Conservation (phyloP, 2,113 vertebrate species). For the Austrofundulus limnaeus region DNA sequence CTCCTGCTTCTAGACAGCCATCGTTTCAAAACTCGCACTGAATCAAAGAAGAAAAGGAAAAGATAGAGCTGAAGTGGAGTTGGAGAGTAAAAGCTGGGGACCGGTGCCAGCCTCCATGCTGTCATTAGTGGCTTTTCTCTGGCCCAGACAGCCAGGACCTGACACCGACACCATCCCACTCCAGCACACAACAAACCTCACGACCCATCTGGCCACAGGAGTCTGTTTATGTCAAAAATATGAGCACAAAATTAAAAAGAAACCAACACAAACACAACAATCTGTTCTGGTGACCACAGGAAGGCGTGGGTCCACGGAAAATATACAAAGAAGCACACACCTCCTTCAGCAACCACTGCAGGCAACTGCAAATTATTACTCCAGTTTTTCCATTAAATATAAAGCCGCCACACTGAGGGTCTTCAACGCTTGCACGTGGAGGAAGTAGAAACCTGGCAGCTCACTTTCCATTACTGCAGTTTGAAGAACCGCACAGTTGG, state of each 20-base stretch:
- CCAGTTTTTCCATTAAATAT: constrained; percentile 47
- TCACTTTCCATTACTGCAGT: constrained; percentile 71
- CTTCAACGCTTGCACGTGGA: constrained; percentile 49
- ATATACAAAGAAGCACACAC: constrained; percentile 18
- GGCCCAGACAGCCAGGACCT: constrained; percentile 40
- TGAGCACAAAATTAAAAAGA: constrained; percentile 40
- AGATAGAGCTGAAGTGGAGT: constrained; percentile 54
- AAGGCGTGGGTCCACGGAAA: constrained; percentile 46
- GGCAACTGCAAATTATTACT: constrained; percentile 19
- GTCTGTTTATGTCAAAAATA: constrained; percentile 38
- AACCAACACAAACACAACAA: constrained; percentile 56
- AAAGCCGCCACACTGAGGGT: constrained; percentile 47
- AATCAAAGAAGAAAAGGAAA: constrained; percentile 63
- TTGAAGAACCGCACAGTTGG: constrained; percentile 58
- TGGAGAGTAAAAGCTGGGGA: constrained; percentile 31
- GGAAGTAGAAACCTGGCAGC: constrained; percentile 37
- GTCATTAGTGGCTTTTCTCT: constrained; percentile 67
- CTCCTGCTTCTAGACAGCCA: constrained; percentile 40
- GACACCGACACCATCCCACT: constrained; percentile 36
- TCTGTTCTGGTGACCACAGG: constrained; percentile 52
- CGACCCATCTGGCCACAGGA: constrained; percentile 36
- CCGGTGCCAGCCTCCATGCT: constrained; percentile 58
- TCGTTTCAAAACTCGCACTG: constrained; percentile 68
- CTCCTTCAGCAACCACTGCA: constrained; percentile 14
- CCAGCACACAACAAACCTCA: constrained; percentile 17